Percentiles rank a stretch among this genome's conserved stretches.
phyloP scores from a whole-genome alignment of 2,888 invertebrate species.

The Gymnosoma rotundatum region DNA sequence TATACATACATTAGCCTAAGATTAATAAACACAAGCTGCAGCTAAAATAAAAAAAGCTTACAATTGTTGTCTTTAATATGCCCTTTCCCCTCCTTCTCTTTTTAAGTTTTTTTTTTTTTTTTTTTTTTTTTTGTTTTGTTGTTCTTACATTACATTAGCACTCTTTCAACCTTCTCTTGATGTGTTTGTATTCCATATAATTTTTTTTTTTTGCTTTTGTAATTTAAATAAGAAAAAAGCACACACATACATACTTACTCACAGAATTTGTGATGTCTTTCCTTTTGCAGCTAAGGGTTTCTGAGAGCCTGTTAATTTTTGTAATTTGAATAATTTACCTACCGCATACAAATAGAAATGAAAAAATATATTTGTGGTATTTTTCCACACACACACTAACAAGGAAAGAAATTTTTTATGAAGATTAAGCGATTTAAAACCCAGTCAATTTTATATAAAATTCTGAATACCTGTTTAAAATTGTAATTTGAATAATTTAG shows the following conservation, averaged over 20 bases:
- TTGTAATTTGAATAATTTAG: slow-evolving; percentile 74
- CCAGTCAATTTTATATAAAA: not conserved
- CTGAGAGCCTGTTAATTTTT: slow-evolving; percentile 72
- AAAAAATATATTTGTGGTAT: not conserved
- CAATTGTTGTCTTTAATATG: slow-evolving; percentile 33
- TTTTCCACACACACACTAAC: not conserved
- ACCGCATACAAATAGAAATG: slow-evolving; percentile 54
- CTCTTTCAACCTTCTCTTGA: slow-evolving; percentile 54
- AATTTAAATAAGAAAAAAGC: slow-evolving; percentile 50
- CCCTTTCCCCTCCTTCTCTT: not conserved
- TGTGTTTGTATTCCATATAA: slow-evolving; percentile 31
- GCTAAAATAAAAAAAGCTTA: slow-evolving; percentile 42
- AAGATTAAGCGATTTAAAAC: slow-evolving; percentile 28
- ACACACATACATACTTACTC: not conserved
- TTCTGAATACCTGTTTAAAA: slow-evolving; percentile 70
- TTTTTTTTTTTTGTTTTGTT: slow-evolving; percentile 25
- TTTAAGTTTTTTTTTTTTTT: slow-evolving; percentile 6
- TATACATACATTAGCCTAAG: slow-evolving; percentile 50
- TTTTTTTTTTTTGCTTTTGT: slow-evolving; percentile 40
- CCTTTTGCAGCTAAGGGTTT: slow-evolving; percentile 38
- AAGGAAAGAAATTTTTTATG: not conserved
- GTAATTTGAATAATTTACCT: slow-evolving; percentile 74
- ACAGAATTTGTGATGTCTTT: slow-evolving; percentile 8
- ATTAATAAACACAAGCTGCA: slow-evolving; percentile 43
- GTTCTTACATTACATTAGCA: slow-evolving; percentile 62